Evolutionary conservation across 2,797 vertebrate genomes (phyloP).

Genomic region (Malurus splendens): DNA sequence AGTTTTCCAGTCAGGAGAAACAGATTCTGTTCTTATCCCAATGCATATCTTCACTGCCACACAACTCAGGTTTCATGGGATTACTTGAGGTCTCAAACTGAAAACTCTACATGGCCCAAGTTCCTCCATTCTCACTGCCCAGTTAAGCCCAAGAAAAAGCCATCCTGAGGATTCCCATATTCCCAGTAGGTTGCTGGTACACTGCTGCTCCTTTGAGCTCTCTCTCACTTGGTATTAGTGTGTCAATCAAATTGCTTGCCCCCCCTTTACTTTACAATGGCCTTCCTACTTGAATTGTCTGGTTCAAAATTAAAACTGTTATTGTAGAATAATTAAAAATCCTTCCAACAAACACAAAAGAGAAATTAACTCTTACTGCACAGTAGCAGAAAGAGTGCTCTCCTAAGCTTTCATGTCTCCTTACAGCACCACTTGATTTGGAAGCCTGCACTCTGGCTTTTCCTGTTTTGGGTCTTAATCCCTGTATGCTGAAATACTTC

Average conservation of each 20-base stretch:
- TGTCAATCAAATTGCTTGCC: background rate
- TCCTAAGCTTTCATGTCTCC: background rate
- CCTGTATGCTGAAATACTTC: background rate
- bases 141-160: background rate
- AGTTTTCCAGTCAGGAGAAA: background rate
- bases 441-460: background rate
- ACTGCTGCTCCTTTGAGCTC: background rate
- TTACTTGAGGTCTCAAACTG: background rate
- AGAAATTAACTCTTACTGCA: background rate
- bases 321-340: background rate
- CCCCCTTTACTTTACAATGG: background rate
- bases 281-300: background rate
- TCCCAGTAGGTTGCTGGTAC: background rate
- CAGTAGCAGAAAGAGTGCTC: background rate
- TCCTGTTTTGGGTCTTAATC: background rate
- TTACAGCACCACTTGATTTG: background rate
- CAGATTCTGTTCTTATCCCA: background rate
- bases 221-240: background rate
- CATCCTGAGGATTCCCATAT: background rate
- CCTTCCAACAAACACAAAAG: background rate
- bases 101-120: background rate
- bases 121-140: background rate
- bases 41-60: accelerated
- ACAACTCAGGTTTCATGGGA: background rate
- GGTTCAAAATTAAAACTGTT: background rate